Evolutionary conservation across 2,113 vertebrate genomes (phyloP), one percentile per base, ranked within the genome.

Genomic region (Telmatochromis sp.): DNA sequence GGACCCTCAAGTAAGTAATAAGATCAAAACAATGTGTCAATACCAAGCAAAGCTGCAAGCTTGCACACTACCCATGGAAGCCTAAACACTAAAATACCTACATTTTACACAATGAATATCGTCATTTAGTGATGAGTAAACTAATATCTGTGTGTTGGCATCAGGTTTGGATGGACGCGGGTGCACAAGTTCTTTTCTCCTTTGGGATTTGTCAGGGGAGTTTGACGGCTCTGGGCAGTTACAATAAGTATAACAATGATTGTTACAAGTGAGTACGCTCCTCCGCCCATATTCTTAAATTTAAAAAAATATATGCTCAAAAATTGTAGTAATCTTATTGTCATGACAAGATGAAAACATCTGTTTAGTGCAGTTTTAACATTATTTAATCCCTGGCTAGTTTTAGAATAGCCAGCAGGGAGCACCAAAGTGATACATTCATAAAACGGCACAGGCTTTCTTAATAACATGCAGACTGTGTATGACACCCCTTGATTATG

Each of bases 1-100:
- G 85, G 98, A 98, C 89, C 97, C 98, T 0, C 98, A 99, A 96
- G 98, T 98, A 93, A 94, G 93, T 95, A 42, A 90, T 63, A 45
- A 42, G 81, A 51, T 79, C 31, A 78, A 23, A 31, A 78, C 17
- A 78, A 33, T 51, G 26, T 31, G 26, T 78, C 45, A 51, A 17
- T 47, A 73, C 45, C 4, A 80, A 85, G 35, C n/a, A 31, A 33
- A 86, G 50, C 51, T 86, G 50, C 35, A 10, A 6, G 15, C 37
- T 81, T 17, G 83, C 8, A 80, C 13, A 13, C 23, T 13, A 28
- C 21, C 35, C 15, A 79, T 1, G 2, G 35, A 78, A 40, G 3
- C 11, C 14, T 14, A 83, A 86, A 73, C 26, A 17, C 23, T 81
- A 28, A 58, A 55, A 55, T 10, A 53, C 23, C 7, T 65, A 7